phyloP scores from a whole-genome alignment of 1,140 invertebrate species.

The Carposina sasakii region DNA sequence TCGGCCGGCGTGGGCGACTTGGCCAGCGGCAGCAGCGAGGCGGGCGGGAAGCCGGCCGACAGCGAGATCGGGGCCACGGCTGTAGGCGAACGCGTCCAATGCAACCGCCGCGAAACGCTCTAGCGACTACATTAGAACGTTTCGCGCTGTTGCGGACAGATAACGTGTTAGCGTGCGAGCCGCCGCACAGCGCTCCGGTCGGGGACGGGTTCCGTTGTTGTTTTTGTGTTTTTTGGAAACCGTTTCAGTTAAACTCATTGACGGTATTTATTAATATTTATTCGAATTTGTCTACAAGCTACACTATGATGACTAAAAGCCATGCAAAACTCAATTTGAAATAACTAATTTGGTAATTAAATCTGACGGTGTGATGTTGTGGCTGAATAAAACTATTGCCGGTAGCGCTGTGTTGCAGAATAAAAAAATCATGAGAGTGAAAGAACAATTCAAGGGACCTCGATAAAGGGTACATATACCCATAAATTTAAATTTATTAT shows the following conservation, averaged over 20 bases:
- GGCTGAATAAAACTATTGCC: too few relatives aligned
- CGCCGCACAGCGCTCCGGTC: slow-evolving; percentile 26
- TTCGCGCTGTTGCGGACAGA: slow-evolving; percentile 52
- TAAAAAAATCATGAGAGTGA: slow-evolving; percentile 1
- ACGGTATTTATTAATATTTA: too few relatives aligned
- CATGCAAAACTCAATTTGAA: too few relatives aligned
- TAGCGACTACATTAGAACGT: slow-evolving; percentile 71
- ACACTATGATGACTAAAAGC: too few relatives aligned
- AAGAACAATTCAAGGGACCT: slow-evolving; percentile 7
- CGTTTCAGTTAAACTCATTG: too few relatives aligned
- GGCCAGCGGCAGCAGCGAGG: slow-evolving; percentile 85
- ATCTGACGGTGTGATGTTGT: too few relatives aligned
- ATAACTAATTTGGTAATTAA: too few relatives aligned
- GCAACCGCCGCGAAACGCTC: slow-evolving; percentile 80
- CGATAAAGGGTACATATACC: too few relatives aligned
- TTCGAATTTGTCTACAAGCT: too few relatives aligned
- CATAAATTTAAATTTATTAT: too few relatives aligned
- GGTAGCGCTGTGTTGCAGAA: slow-evolving; percentile 4
- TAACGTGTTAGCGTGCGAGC: slow-evolving; percentile 28
- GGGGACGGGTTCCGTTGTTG: too few relatives aligned
- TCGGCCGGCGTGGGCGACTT: slow-evolving; percentile 90
- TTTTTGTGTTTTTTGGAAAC: too few relatives aligned
- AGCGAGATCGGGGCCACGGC: slow-evolving; percentile 80
- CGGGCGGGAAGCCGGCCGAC: slow-evolving; percentile 84
- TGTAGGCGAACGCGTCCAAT: slow-evolving; percentile 80